Conservation (phyloP, 1,140 invertebrate genomes). For the Philotrypesis tridentata region DNA sequence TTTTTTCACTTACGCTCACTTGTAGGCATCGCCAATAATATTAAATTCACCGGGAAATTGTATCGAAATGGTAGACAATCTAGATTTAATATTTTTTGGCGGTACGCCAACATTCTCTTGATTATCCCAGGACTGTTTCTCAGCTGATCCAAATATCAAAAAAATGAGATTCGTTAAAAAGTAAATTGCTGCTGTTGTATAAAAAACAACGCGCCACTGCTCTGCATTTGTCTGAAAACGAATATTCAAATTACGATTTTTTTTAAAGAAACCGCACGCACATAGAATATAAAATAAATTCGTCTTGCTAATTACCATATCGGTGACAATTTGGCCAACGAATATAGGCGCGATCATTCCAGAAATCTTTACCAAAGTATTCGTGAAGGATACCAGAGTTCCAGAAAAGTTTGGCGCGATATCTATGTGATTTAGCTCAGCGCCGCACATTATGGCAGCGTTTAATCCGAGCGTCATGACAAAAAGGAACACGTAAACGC, state of each 20-base stretch:
- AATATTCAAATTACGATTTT: neutral
- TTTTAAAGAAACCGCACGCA: too few relatives aligned
- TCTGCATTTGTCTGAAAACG: neutral
- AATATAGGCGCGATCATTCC: constrained; percentile 75
- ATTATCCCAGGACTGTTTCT: neutral
- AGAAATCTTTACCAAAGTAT: constrained; percentile 77
- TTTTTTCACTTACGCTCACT: too few relatives aligned
- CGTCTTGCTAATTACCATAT: neutral
- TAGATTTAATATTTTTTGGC: neutral
- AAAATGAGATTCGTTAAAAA: neutral
- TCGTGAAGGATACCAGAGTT: constrained; percentile 80
- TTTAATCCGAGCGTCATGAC: constrained; percentile 76
- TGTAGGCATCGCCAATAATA: neutral
- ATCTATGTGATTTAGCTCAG: constrained; percentile 80
- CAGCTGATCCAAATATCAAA: neutral
- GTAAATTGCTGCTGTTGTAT: neutral
- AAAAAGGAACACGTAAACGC: constrained; percentile 69
- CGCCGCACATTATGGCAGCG: constrained; percentile 74
- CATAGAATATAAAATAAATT: too few relatives aligned
- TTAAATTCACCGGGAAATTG: neutral
- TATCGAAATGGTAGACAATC: neutral
- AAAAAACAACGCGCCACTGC: neutral
- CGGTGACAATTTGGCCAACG: neutral
- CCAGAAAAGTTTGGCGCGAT: constrained; percentile 80
- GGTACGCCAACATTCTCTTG: neutral